A percentile compares a stretch with the other conserved stretches of the same genome.
These are phyloP conservation scores for Calameuta pallipes DNA, from an alignment of 2,888 invertebrate species.

Conservation along the genomic window DNA sequence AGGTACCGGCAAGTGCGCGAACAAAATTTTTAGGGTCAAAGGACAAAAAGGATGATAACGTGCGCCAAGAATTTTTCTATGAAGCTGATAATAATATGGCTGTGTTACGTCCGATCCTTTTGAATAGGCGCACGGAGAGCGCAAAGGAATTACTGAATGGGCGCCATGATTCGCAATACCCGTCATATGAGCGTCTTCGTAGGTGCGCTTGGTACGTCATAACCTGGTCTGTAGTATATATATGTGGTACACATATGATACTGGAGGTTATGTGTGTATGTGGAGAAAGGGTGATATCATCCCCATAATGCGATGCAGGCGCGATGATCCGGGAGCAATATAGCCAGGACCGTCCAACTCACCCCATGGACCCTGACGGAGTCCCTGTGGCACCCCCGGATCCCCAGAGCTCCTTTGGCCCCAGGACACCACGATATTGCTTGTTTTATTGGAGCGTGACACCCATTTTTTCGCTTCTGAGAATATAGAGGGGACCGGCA, in stretches of 20 bases:
- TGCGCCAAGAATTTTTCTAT: no score
- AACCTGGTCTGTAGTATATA: slow-evolving; percentile 2
- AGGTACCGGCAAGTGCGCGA: no score
- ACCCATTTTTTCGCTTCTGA: slow-evolving; percentile 48
- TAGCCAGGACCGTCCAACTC: slow-evolving; percentile 39
- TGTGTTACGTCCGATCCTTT: slow-evolving; percentile 14
- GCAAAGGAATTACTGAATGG: slow-evolving; percentile 46
- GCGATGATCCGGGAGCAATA: slow-evolving; percentile 64
- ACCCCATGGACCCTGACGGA: slow-evolving; percentile 12
- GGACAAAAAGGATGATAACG: no score
- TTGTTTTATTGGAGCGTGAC: slow-evolving; percentile 65
- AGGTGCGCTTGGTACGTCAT: background rate
- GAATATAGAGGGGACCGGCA: slow-evolving; percentile 15
- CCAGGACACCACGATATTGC: slow-evolving; percentile 62
- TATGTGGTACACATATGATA: slow-evolving; percentile 13
- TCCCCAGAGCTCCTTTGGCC: slow-evolving; percentile 52
- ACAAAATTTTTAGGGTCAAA: no score
- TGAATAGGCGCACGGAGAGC: slow-evolving; percentile 30
- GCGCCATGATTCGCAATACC: slow-evolving; percentile 37
- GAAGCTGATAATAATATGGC: background rate
- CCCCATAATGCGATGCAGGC: slow-evolving; percentile 62
- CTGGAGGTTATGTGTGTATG: slow-evolving; percentile 34
- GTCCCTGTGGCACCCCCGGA: slow-evolving; percentile 32
- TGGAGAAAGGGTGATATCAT: slow-evolving; percentile 58
- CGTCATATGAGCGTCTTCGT: slow-evolving; percentile 20